Conservation (phyloP, 2,797 vertebrate species). For the Characodon lateralis region DNA sequence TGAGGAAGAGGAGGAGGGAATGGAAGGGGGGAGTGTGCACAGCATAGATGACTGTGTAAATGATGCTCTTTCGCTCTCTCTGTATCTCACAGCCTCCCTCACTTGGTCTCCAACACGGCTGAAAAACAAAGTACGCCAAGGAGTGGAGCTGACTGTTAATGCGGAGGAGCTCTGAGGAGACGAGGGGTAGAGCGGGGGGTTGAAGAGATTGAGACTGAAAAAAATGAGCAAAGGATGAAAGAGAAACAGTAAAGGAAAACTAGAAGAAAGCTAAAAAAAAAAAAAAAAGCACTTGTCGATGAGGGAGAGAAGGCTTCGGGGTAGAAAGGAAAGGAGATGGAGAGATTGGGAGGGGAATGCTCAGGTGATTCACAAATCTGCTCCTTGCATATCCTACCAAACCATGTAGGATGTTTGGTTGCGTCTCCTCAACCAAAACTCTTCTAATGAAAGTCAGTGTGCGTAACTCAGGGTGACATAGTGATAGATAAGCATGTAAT, state of each 20-base stretch:
- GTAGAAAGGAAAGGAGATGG: conserved; percentile 44
- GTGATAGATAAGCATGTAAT: conserved; percentile 67
- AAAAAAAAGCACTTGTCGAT: conserved; percentile 60
- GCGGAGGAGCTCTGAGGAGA: conserved; percentile 70
- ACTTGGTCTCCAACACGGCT: conserved; percentile 73
- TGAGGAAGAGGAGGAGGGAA: conserved; percentile 33
- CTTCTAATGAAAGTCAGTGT: conserved; percentile 61
- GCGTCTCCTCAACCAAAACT: conserved; percentile 63
- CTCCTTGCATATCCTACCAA: conserved; percentile 52
- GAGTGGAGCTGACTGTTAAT: conserved; percentile 84
- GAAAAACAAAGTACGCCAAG: conserved; percentile 81
- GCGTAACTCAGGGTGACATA: conserved; percentile 48
- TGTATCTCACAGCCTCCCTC: conserved; percentile 45
- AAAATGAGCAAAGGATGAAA: conserved; percentile 59
- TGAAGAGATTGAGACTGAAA: conserved; percentile 36
- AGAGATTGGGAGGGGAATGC: conserved; percentile 13
- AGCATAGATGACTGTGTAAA: conserved; percentile 61
- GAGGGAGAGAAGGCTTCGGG: conserved; percentile 47
- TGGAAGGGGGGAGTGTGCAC: conserved; percentile 46
- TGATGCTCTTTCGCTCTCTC: conserved; percentile 59
- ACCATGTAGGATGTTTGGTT: conserved; percentile 57
- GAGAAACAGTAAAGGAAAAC: conserved; percentile 41
- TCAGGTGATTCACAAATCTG: conserved; percentile 59
- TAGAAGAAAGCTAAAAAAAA: conserved; percentile 57
- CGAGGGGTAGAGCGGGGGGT: conserved; percentile 47